Percentiles rank a stretch among this genome's conserved stretches.
Conservation (phyloP, 2,113 vertebrate species). For the Chauna torquata region DNA sequence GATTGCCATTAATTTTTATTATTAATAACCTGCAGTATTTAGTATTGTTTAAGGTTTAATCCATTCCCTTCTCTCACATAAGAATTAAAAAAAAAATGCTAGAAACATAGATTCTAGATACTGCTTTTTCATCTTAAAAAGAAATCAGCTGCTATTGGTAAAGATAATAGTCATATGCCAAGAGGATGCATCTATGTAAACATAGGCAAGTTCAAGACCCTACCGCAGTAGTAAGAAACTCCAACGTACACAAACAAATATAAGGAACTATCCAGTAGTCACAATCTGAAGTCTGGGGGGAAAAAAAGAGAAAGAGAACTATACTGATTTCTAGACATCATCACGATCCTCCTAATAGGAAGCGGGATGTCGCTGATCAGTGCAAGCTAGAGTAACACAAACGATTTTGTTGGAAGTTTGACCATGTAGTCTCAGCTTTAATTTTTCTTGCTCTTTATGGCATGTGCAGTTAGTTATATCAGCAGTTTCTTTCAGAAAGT, state of each 20-base stretch:
- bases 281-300: neutral
- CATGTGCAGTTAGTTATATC: neutral
- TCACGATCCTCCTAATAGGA: neutral
- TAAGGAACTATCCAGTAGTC: neutral
- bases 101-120: neutral
- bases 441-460: neutral
- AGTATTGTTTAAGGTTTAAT: neutral
- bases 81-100: neutral
- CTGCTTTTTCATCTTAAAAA: neutral
- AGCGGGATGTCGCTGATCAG: neutral
- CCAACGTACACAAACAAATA: neutral
- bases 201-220: neutral
- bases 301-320: neutral
- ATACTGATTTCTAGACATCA: neutral
- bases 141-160: neutral
- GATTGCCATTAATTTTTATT: neutral
- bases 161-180: neutral
- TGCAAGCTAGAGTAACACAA: neutral
- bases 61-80: neutral
- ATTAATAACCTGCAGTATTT: neutral
- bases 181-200: neutral
- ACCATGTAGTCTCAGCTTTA: rapidly evolving
- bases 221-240: neutral
- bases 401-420: neutral
- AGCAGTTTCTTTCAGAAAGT: neutral